These are phyloP conservation scores for Ictalurus furcatus DNA, from an alignment of 2,113 vertebrate genomes.

Conservation along the genomic window DNA sequence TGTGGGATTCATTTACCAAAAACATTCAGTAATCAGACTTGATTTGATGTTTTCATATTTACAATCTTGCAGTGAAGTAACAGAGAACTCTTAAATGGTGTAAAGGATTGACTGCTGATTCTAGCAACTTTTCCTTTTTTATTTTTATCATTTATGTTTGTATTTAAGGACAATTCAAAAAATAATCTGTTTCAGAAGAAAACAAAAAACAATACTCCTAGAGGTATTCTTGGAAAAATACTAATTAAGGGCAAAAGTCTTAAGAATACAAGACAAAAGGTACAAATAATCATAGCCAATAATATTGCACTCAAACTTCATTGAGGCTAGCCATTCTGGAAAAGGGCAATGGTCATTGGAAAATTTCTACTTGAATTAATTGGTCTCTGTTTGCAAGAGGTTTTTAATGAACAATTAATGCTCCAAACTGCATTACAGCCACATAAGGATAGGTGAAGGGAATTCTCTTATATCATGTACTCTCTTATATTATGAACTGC, in stretches of 20 bases:
- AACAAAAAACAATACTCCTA: not conserved
- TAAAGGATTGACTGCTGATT: not conserved
- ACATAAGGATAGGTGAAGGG: no score
- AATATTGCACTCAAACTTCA: not conserved
- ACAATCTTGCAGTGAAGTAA: not conserved
- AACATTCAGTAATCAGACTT: conserved; percentile 52
- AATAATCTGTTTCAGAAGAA: not conserved
- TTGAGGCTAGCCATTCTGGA: not conserved
- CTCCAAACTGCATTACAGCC: not conserved
- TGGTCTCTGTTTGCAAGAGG: not conserved
- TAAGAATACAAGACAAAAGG: not conserved
- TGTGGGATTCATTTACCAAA: conserved; percentile 62
- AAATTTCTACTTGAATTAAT: not conserved
- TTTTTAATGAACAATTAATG: not conserved
- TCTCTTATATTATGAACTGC: no score
- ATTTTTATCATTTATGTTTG: not conserved
- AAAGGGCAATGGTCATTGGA: not conserved
- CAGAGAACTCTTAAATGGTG: not conserved
- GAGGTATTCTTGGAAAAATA: not conserved
- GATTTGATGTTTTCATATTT: not conserved
- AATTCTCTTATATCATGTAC: no score
- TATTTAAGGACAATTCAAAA: not conserved
- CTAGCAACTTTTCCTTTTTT: not conserved
- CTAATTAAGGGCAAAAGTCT: not conserved
- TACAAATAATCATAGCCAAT: not conserved